These are phyloP conservation scores for Typhlichthys subterraneus DNA, from an alignment of 2,797 vertebrate species.

Conservation along the genomic window DNA sequence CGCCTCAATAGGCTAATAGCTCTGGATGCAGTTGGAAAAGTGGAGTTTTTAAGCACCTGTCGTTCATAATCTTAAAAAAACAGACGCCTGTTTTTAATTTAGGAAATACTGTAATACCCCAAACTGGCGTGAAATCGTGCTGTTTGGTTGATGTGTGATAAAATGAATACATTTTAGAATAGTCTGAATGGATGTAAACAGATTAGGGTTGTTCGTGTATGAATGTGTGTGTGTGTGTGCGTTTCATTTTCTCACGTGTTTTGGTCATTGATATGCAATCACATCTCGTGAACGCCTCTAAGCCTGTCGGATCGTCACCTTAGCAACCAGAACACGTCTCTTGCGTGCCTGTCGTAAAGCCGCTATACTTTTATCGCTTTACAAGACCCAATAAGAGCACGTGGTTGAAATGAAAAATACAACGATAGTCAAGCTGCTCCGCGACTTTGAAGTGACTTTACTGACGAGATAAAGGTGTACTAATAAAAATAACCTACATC, in stretches of 20 bases:
- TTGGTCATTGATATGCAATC: slow-evolving; percentile 75
- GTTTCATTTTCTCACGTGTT: slow-evolving; percentile 79
- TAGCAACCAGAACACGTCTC: slow-evolving; percentile 60
- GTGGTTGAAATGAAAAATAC: slow-evolving; percentile 22
- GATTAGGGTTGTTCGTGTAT: background rate
- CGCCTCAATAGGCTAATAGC: slow-evolving; percentile 24
- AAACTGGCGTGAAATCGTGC: background rate
- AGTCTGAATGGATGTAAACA: background rate
- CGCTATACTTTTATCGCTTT: slow-evolving; percentile 61
- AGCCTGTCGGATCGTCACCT: slow-evolving; percentile 81
- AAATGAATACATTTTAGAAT: background rate
- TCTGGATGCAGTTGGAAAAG: slow-evolving; percentile 12
- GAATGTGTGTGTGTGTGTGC: background rate
- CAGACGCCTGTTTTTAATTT: background rate
- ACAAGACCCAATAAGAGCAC: slow-evolving; percentile 51
- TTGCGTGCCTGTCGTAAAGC: slow-evolving; percentile 24
- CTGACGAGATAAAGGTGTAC: slow-evolving; percentile 65
- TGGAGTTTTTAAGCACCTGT: slow-evolving; percentile 81
- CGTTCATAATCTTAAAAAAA: slow-evolving; percentile 78
- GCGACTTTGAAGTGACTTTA: slow-evolving; percentile 71
- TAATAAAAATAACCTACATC: slow-evolving; percentile 53
- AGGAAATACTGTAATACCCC: slow-evolving; percentile 18
- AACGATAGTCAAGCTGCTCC: slow-evolving; percentile 63
- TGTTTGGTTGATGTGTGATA: background rate
- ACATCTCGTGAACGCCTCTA: slow-evolving; percentile 83